Evolutionary conservation across 2,113 vertebrate genomes (phyloP), one percentile per base, ranked within the genome.

Genomic region (Glaucomys volans): DNA sequence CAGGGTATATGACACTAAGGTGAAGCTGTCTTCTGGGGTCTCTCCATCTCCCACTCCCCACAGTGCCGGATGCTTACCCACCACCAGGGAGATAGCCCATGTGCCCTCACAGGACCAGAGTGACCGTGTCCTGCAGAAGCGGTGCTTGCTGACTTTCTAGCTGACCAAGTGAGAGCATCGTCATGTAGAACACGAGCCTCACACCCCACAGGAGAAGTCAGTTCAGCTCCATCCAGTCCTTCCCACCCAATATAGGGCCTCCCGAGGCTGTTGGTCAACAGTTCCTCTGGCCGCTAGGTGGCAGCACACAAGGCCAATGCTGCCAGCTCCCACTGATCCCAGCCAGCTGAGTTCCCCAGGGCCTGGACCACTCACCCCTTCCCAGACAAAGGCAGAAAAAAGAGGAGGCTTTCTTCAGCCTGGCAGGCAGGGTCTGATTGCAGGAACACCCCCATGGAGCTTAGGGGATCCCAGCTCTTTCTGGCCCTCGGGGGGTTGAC

Each of bases 221-320:
- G 8, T 50, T 35, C 0, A 30, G 62, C 3, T 17, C 37, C 24
- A 40, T 4, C 4, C 1, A 64, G 77, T 32, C 57, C 81, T 91
- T 28, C 22, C 37, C 26, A 42, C 57, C 30, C 30, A 30, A 8
- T 4, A 13, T 20, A 24, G 32, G 42, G 17, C 30, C 50, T 66
- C 35, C 40, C 0, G 37, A 40, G 62, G 57, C 42, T 54, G 85
- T 40, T 44, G 79, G 59, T 62, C 50, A 66, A 69, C 26, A 47
- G 50, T 37, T 26, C 44, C 32, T 69, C 8, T 11, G 11, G 59
- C 57, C 97, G 89, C 95, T 50, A 96, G 95, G 75, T 84, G 96
- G 95, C 91, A 94, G 95, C 67, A 87, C 81, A 44, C 54, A 54
- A 2, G 35, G 13, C 32, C 2, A 32, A 37, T 12, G 44, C 7